Evolutionary conservation across 2,888 invertebrate species (phyloP).

Genomic region (Allophyes oxyacanthae): DNA sequence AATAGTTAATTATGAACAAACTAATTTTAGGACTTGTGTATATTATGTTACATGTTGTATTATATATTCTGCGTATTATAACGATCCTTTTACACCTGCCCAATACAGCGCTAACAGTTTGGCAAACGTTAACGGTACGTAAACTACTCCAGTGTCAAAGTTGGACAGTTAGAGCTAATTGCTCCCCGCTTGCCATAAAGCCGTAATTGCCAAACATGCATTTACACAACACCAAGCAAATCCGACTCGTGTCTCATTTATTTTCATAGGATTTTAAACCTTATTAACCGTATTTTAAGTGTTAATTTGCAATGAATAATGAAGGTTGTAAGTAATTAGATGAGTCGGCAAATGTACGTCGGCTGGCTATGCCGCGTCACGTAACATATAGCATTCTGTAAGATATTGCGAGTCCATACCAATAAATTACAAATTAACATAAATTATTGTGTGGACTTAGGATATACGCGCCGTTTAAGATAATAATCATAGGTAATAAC

Average conservation of each 20-base stretch:
- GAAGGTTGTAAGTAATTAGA: constrained; percentile 22
- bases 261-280: constrained; percentile 6
- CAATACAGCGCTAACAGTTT: constrained; percentile 3
- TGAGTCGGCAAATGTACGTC: constrained; percentile 30
- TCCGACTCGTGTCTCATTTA: constrained; percentile 14
- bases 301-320: constrained; percentile 7
- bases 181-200: constrained; percentile 11
- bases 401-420: constrained; percentile 32
- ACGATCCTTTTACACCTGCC: too few species aligned
- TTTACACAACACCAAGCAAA: constrained; percentile 30
- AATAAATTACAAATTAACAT: constrained; percentile 46
- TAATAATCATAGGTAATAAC: constrained; percentile 2
- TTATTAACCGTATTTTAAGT: neutral
- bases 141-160: constrained; percentile 19
- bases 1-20: too few species aligned
- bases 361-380: constrained; percentile 1
- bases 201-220: constrained; percentile 48
- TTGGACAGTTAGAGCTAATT: constrained; percentile 32
- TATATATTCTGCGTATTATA: too few species aligned
- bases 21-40: too few species aligned
- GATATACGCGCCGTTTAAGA: constrained; percentile 13
- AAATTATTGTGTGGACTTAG: constrained; percentile 44
- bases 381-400: constrained; percentile 41
- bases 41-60: too few species aligned
- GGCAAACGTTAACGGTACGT: constrained; percentile 6